Evolutionary conservation across 2,113 vertebrate species (phyloP).

Genomic region (Pelecanoides urinatrix): DNA sequence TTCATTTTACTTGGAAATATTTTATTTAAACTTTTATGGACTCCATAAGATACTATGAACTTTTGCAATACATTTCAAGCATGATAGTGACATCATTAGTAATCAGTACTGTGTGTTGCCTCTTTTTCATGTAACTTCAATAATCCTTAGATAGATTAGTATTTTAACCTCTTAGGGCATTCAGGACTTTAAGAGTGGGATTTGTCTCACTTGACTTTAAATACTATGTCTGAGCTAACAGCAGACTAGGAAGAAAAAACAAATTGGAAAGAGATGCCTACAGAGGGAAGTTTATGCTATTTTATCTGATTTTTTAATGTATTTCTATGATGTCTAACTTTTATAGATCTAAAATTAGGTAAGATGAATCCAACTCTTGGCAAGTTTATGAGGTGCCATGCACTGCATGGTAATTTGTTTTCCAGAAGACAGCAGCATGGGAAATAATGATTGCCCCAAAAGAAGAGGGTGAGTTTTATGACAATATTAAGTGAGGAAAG

Average conservation of each 20-base stretch:
- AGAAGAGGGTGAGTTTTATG: background rate
- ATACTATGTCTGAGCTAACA: background rate
- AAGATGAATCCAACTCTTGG: background rate
- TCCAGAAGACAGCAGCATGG: background rate
- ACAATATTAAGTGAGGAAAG: background rate
- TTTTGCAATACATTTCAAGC: background rate
- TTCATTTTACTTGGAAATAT: background rate
- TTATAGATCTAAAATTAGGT: background rate
- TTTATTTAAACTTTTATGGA: background rate
- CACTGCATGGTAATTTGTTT: background rate
- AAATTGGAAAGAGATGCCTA: background rate
- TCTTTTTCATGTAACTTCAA: background rate
- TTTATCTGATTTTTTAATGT: background rate
- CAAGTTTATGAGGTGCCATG: background rate
- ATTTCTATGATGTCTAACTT: background rate
- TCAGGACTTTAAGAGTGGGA: background rate
- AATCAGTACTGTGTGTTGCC: background rate
- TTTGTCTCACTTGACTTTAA: background rate
- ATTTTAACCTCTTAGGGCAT: background rate
- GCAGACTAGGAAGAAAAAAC: background rate
- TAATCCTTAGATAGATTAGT: background rate
- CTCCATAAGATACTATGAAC: background rate
- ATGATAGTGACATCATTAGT: background rate
- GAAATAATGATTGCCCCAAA: background rate
- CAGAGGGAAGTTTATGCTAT: background rate